Percentiles rank a stretch among this genome's conserved stretches.
phyloP scores from a whole-genome alignment of 2,888 invertebrate species.

The Hypomecis atomaria region DNA sequence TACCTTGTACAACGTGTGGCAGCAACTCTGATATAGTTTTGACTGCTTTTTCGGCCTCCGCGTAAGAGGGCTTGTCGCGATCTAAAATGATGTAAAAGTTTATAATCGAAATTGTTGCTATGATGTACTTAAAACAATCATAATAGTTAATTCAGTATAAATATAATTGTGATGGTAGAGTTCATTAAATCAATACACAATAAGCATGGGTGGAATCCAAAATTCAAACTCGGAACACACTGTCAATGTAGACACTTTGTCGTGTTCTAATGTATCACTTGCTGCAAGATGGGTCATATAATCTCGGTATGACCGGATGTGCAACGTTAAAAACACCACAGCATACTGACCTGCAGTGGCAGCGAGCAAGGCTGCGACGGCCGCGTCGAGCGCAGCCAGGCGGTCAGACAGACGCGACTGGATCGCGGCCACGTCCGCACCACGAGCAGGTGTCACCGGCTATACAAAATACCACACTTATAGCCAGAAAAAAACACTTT shows the following conservation, averaged over 20 bases:
- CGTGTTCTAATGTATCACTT: no score
- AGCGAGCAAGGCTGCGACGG: conserved; percentile 48
- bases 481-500: not conserved
- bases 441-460: conserved; percentile 35
- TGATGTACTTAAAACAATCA: no score
- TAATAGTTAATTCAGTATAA: no score
- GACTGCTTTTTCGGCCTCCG: conserved; percentile 49
- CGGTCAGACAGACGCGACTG: conserved; percentile 34
- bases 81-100: conserved; percentile 39
- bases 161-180: no score
- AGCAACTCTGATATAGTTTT: conserved; percentile 51
- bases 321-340: no score
- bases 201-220: no score
- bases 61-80: conserved; percentile 52
- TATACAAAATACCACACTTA: not conserved
- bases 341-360: conserved; percentile 43
- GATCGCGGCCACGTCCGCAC: conserved; percentile 24
- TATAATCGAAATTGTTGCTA: no score
- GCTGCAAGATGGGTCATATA: no score
- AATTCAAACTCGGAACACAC: no score
- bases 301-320: no score
- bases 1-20: conserved; percentile 54
- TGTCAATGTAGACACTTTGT: no score
- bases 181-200: no score
- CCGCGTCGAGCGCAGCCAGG: conserved; percentile 50